Evolutionary conservation across 2,888 invertebrate genomes (phyloP), one percentile per base, ranked within the genome.

Genomic region (Petrolisthes manimaculis): DNA sequence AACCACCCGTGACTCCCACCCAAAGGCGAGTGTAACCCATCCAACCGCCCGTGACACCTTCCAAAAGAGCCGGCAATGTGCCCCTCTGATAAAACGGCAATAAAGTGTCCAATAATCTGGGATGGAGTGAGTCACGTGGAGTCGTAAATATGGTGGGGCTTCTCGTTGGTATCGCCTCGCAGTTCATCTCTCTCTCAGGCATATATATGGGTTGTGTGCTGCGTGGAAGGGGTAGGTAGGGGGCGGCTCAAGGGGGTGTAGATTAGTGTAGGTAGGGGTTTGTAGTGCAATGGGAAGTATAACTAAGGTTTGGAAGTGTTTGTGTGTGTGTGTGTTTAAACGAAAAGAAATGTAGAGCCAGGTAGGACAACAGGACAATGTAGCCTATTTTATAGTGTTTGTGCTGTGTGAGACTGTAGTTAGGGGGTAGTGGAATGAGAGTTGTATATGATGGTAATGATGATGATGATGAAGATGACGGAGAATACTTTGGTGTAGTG

Each of bases 21-120:
- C 61, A 61, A 61, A 18, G 18, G 61, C 1, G 18, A n/a, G n/a
- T 6, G 21, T 21, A 71, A 71, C 14, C 21, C 71, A n/a, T n/a
- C 71, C 71, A 71, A 61, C 61, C 61, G 61, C 18, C 61, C 61
- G 18, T 61, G 61, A 61, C 61, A 61, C 61, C 18, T 9, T 4
- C 71, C 71, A 71, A 71, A 71, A 71, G 71, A 6, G n/a, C 18
- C 71, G 71, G 18, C 71, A 12, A 71, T 12, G 71, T 71, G n/a
- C 71, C 71, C 71, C 71, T 1, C 71, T n/a, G 71, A 12, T 71
- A 71, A 71, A 71, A 12, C 1, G 21, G 71, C 71, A 71, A 71
- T 71, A 71, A 71, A 71, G 71, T 71, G 71, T 12, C 71, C 71
- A 71, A 71, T 71, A n/a, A 71, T 71, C 61, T 14, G 6, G n/a